Evolutionary conservation across 2,113 vertebrate species (phyloP), one percentile per base, ranked within the genome.

Genomic region (Zapus hudsonius): DNA sequence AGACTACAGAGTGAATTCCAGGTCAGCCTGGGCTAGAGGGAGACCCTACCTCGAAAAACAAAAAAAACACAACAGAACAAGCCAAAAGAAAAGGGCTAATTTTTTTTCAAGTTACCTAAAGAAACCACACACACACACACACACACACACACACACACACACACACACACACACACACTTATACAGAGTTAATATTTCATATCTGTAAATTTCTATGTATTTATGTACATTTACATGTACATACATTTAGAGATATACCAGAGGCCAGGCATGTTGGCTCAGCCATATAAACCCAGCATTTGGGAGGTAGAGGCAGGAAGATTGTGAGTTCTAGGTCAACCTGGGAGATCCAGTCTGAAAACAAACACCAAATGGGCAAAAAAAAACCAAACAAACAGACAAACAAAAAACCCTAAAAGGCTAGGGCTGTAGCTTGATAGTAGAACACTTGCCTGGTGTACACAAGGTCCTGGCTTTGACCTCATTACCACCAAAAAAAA

Each of bases 151-250:
- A 12, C 52, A 12, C 52, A 52, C 52, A 52, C 47, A 47, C 12
- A 47, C 23, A 75, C 1, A 42, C 36, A 59, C 44, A 57, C 36
- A 92, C 90, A 33, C 91, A 70, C 19, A 36, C n/a, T n/a, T n/a
- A n/a, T n/a, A n/a, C n/a, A n/a, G n/a, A n/a, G 31, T 70, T 87
- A 92, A 73, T 74, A 88, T 63, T 87, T 87, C 52, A 79, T 76
- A 36, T 29, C n/a, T 92, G 25, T 42, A 90, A 38, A 85, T 87
- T 9, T 75, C 29, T 69, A 52, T 52, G 12, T n/a, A 78, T 47
- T 5, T 86, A 38, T 36, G 38, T 52, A 78, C 13, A 83, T 52
- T 83, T 88, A 36, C 33, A 55, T 69, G 27, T 36, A 38, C 29
- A 85, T 40, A 82, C 64, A n/a, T n/a, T 57, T 23, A 89, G 36